Percentiles rank a stretch among this genome's conserved stretches.
Evolutionary conservation across 2,888 invertebrate species (phyloP).

Genomic region (Eupithecia subfuscata): DNA sequence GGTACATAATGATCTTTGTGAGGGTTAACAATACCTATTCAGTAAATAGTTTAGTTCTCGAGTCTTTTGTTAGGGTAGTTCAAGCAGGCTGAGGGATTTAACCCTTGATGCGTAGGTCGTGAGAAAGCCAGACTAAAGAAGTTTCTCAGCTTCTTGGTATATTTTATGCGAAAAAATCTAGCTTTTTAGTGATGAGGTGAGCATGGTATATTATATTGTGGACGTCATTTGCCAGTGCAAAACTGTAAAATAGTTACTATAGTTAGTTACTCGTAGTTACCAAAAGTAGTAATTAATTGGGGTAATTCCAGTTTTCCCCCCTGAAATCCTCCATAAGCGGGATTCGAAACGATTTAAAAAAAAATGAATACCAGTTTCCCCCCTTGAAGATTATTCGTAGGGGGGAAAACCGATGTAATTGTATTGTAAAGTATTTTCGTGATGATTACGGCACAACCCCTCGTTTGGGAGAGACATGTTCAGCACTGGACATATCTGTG

Average conservation of each 20-base stretch:
- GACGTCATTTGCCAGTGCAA: background rate
- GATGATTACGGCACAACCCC: too few species aligned
- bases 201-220: background rate
- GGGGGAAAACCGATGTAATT: too few species aligned
- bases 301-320: too few species aligned
- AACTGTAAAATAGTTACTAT: background rate
- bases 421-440: too few species aligned
- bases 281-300: too few species aligned
- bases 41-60: constrained; percentile 8
- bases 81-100: background rate
- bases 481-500: too few species aligned
- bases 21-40: constrained; percentile 12
- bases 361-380: too few species aligned
- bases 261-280: too few species aligned
- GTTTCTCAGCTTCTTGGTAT: background rate
- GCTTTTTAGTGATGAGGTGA: background rate
- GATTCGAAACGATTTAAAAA: too few species aligned
- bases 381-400: too few species aligned
- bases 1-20: constrained; percentile 18
- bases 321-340: too few species aligned
- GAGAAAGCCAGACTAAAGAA: background rate
- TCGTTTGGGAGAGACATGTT: too few species aligned
- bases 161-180: background rate
- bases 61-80: background rate
- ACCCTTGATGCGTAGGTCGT: background rate